Evolutionary conservation across 2,797 vertebrate genomes (phyloP).

Genomic region (Cirrhinus molitorella): DNA sequence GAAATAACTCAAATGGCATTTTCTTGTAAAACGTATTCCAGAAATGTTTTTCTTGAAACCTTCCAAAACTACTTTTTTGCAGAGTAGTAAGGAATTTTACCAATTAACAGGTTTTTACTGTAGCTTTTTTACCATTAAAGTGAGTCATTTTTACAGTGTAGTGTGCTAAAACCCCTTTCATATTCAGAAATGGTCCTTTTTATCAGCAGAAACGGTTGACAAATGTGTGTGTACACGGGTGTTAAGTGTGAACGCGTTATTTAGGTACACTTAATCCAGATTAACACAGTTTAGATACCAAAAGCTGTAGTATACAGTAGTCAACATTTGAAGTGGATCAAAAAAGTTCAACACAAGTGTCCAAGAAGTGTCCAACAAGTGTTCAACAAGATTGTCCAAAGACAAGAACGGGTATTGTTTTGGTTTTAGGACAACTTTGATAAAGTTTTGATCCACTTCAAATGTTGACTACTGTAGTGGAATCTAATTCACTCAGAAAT

Average conservation of each 20-base stretch:
- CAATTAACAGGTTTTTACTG: not conserved
- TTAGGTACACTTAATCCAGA: slow-evolving; percentile 28
- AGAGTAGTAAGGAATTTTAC: too few relatives aligned
- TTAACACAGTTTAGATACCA: not conserved
- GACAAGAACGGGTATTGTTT: too few relatives aligned
- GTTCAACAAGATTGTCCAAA: too few relatives aligned
- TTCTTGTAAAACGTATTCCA: too few relatives aligned
- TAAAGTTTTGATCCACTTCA: too few relatives aligned
- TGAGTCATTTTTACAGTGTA: not conserved
- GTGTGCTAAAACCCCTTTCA: not conserved
- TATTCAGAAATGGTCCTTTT: not conserved
- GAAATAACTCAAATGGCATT: too few relatives aligned
- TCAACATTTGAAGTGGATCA: too few relatives aligned
- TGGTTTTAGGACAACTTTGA: too few relatives aligned
- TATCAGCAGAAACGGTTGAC: not conserved
- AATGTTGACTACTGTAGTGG: not conserved
- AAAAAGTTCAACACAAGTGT: too few relatives aligned
- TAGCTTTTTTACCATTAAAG: not conserved
- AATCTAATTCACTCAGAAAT: slow-evolving; percentile 14
- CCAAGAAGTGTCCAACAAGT: too few relatives aligned
- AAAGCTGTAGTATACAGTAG: not conserved
- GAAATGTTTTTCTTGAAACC: too few relatives aligned
- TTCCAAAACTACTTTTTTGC: too few relatives aligned
- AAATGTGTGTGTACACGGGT: not conserved
- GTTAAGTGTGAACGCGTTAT: not conserved